phyloP scores from a whole-genome alignment of 2,888 invertebrate species.

The Rosalia funebris region DNA sequence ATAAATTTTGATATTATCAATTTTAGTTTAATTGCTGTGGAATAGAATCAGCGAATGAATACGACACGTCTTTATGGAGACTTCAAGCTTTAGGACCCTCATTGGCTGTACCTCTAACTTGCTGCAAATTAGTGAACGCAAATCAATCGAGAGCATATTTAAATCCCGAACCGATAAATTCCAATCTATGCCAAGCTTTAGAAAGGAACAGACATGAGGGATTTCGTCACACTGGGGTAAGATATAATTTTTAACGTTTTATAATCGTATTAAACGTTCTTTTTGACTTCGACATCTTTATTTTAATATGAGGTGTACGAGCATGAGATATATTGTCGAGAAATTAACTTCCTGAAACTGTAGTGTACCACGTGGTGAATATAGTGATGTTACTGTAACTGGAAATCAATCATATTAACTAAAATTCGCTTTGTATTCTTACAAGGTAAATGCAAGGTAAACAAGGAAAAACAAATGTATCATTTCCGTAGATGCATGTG shows the following conservation, averaged over 20 bases:
- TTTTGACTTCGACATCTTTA: background rate
- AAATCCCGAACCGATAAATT: conserved; percentile 80
- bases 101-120: conserved; percentile 59
- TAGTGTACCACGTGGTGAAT: no score
- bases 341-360: no score
- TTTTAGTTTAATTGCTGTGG: conserved; percentile 83
- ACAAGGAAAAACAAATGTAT: no score
- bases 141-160: conserved; percentile 71
- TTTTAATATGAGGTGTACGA: no score
- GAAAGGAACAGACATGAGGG: conserved; percentile 68
- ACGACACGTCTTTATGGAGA: conserved; percentile 84
- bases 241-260: no score
- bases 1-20: no score
- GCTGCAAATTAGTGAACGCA: conserved; percentile 72
- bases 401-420: no score
- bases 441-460: no score
- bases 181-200: conserved; percentile 76
- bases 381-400: no score
- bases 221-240: conserved; percentile 71
- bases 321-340: no score
- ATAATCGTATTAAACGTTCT: background rate
- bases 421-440: no score
- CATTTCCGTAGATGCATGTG: no score
- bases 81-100: conserved; percentile 76
- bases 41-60: conserved; percentile 80